Base-by-base conservation (phyloP, 2,797 vertebrate genomes). In the Enteromius treurensis region DNA sequence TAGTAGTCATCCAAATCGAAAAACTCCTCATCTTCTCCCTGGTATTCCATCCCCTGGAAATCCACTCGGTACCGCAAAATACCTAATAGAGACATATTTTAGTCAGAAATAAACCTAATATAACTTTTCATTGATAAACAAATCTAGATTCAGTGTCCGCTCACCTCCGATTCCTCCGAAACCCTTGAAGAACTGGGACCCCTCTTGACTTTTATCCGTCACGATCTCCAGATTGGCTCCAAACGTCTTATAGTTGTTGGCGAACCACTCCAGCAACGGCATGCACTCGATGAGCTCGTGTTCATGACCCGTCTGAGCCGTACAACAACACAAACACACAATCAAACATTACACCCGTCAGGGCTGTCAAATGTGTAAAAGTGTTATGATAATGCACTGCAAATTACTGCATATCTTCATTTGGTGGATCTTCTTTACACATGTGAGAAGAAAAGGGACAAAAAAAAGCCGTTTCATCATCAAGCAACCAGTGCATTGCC, bases 1-100 rank as follows among this genome's bases (percentile, higher is more conserved):
- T 99, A 99, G 97, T 99, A 99, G 97, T 99, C 98, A 98, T 99
- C 98, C 95, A 99, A 97, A 96, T 99, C 98, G 95, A 99, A 99
- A 94, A 99, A 97, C 95, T 99, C 98, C 83, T 99, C 98, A 83
- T 99, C 98, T 92, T 96, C 97, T 96, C 96, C 97, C 95, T 98
- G 97, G 93, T 99, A 99, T 88, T 99, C 98, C 97, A 99, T 97
- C 93, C 97, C 98, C 94, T 99, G 97, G 96, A 99, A 99, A 94
- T 99, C 98, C 95, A 99, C 98, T 95, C 98, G 96, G 96, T 99
- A 99, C 95, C 98, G 94, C 94, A 99, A 95, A 94, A 99, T 98
- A 94, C 98, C 98, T 99, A 90, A 62, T 83, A 78, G 40, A 9
- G 17, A 64, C 5, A 49, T 9, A 40, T 3, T 47, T 32, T 32